Evolutionary conservation across 2,888 invertebrate genomes (phyloP).

Genomic region (Sminthurides aquaticus): DNA sequence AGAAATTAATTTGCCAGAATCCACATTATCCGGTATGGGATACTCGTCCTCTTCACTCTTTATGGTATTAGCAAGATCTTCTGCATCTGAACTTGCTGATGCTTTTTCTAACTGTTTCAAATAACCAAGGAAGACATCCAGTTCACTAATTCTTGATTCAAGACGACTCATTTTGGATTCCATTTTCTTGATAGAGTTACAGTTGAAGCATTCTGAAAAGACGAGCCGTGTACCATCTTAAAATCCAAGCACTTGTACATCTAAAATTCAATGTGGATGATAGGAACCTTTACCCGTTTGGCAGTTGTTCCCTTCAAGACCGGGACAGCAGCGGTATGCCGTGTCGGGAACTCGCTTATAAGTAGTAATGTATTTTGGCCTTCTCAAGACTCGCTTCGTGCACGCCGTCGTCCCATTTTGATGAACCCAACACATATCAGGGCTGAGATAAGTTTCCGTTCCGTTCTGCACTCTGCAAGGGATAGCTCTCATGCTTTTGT

Average conservation of each 20-base stretch:
- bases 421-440: slow-evolving; percentile 38
- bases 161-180: slow-evolving; percentile 1
- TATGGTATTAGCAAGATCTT: too few species aligned
- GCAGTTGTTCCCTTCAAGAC: slow-evolving; percentile 32
- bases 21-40: too few species aligned
- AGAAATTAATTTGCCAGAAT: too few species aligned
- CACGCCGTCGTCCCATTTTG: slow-evolving; percentile 31
- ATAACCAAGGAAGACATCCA: too few species aligned
- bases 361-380: slow-evolving; percentile 40
- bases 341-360: slow-evolving; percentile 43
- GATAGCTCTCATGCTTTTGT: slow-evolving; percentile 32
- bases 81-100: too few species aligned
- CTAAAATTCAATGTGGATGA: too few species aligned
- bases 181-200: slow-evolving; percentile 36
- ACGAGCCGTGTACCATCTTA: too few species aligned
- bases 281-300: slow-evolving; percentile 25
- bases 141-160: too few species aligned
- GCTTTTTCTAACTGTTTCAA: too few species aligned
- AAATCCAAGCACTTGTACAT: too few species aligned
- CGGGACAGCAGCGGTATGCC: slow-evolving; percentile 44
- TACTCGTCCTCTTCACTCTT: background rate
- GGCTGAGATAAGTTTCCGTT: slow-evolving; percentile 37
- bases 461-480: slow-evolving; percentile 39
- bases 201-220: slow-evolving; percentile 43
- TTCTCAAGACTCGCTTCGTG: slow-evolving; percentile 38